These are phyloP conservation scores for Drosophila meridiana DNA, from an alignment of 2,888 invertebrate genomes.

Conservation along the genomic window DNA sequence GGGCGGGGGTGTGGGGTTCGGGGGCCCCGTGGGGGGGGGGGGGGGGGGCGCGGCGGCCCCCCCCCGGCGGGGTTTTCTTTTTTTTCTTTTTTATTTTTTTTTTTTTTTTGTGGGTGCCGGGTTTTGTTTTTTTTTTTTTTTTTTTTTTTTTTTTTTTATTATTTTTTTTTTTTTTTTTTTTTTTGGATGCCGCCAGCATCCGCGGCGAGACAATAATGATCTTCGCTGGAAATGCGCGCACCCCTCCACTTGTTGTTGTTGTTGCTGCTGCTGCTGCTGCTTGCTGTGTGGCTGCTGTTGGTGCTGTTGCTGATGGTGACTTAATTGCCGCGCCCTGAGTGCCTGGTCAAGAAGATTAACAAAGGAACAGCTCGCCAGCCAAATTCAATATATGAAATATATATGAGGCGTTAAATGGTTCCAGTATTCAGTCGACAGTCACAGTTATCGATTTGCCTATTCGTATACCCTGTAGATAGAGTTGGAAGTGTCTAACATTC, in stretches of 20 bases:
- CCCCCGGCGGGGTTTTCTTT: no score
- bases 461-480: background rate
- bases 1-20: no score
- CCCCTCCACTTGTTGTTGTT: conserved; percentile 20
- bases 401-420: conserved; percentile 1
- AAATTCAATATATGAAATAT: conserved; percentile 18
- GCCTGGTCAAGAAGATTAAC: conserved; percentile 64
- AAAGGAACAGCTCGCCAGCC: conserved; percentile 41
- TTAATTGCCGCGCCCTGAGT: conserved; percentile 76
- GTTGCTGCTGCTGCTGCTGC: conserved; percentile 7
- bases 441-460: conserved; percentile 2
- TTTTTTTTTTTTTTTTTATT: no score
- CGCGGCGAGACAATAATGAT: conserved; percentile 77
- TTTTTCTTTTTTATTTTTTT: no score
- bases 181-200: conserved; percentile 57
- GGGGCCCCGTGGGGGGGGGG: no score
- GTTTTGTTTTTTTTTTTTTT: no score
- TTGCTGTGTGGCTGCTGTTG: conserved; percentile 19
- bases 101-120: no score
- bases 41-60: no score
- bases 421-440: background rate
- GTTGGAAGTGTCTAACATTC: no score
- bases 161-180: conserved; percentile 29
- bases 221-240: conserved; percentile 71
- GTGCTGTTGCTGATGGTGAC: conserved; percentile 56